Percentiles rank a stretch among this genome's conserved stretches.
These are phyloP conservation scores for Camptogramma bilineatum DNA, from an alignment of 2,888 invertebrate species.

Conservation along the genomic window DNA sequence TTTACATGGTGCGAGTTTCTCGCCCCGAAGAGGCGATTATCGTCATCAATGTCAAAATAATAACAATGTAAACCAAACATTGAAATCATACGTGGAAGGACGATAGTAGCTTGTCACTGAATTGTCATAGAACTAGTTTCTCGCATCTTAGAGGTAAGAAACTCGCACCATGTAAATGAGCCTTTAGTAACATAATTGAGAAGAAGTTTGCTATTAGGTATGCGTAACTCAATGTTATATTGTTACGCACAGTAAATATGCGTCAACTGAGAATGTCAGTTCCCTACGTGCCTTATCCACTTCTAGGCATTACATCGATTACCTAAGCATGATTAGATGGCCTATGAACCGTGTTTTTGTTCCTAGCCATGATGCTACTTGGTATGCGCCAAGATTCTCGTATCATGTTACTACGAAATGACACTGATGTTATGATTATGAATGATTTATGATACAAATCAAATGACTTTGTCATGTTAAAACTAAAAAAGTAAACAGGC, in stretches of 20 bases:
- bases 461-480: background rate
- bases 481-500: too few species aligned
- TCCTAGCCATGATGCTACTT: constrained; percentile 34
- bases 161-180: too few species aligned
- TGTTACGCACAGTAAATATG: constrained; percentile 26
- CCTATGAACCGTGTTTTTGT: constrained; percentile 63
- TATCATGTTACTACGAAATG: constrained; percentile 18
- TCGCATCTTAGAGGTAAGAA: too few species aligned
- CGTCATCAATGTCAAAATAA: too few species aligned
- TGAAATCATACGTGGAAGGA: too few species aligned
- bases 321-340: constrained; percentile 59
- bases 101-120: too few species aligned
- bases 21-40: too few species aligned
- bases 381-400: constrained; percentile 15
- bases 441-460: constrained; percentile 17
- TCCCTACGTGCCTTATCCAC: constrained; percentile 47
- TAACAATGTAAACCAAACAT: too few species aligned
- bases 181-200: background rate
- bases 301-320: constrained; percentile 49
- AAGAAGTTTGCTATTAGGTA: background rate
- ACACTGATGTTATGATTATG: constrained; percentile 25
- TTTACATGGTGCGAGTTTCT: too few species aligned
- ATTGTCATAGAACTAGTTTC: too few species aligned
- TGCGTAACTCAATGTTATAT: constrained; percentile 9
- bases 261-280: constrained; percentile 36